Percentiles rank a stretch among this genome's conserved stretches.
Evolutionary conservation across 2,113 vertebrate species (phyloP).

Genomic region (Mionectes macconnelli): DNA sequence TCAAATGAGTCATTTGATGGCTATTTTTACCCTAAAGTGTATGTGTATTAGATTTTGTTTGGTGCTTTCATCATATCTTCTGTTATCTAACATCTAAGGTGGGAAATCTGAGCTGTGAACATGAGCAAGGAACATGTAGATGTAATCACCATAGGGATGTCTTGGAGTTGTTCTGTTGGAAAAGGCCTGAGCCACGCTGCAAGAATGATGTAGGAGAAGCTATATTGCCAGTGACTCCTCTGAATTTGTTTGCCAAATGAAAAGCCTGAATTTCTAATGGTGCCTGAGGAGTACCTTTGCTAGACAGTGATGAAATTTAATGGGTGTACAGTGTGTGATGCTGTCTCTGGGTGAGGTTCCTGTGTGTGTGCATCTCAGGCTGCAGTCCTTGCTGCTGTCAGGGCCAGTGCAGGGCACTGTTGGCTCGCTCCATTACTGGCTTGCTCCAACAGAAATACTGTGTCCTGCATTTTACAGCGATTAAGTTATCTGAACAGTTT

Average conservation of each 20-base stretch:
- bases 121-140: not conserved
- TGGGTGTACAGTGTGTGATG: not conserved
- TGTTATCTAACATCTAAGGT: not conserved
- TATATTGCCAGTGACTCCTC: not conserved
- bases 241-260: not conserved
- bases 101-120: not conserved
- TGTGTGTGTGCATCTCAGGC: not conserved
- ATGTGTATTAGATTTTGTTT: not conserved
- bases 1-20: not conserved
- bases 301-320: not conserved
- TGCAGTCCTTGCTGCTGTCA: not conserved
- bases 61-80: not conserved
- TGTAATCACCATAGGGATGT: not conserved
- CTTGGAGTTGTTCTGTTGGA: not conserved
- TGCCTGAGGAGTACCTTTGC: not conserved
- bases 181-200: not conserved
- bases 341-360: not conserved
- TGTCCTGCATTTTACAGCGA: not conserved
- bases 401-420: not conserved
- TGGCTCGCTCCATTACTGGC: not conserved
- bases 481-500: not conserved
- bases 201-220: not conserved
- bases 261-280: not conserved
- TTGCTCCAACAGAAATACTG: not conserved
- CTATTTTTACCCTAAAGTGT: not conserved